Evolutionary conservation across 2,888 invertebrate species (phyloP), one percentile per base, ranked within the genome.

Genomic region (Patella ulyssiponensis): DNA sequence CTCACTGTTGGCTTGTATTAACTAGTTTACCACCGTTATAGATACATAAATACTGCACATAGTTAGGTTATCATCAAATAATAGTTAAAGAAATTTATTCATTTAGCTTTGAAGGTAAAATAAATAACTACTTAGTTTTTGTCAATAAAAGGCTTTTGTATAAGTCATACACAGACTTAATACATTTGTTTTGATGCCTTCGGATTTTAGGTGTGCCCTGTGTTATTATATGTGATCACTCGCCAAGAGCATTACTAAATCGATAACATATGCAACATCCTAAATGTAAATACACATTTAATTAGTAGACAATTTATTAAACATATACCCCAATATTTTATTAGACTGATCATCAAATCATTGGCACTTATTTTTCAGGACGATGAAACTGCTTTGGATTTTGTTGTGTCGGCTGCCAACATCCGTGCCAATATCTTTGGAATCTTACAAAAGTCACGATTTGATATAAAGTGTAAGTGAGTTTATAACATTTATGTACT

Each of bases 371-470:
- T 77, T 80, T 79, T 86, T 53, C 81, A 93, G 93, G 99, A 99
- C 91, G 98, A 99, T 89, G 95, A 95, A 87, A 93, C 94, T 79
- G 95, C 96, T 0, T 96, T 99, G 96, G 96, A 99, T 92, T 99
- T 99, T 92, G 99, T 99, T 1, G 96, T 98, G 0, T 95, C 97
- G 0, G 97, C 97, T 91, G 95, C 99, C 0, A 99, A 99, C 91
- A 95, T 99, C 77, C 94, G 99, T 69, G 95, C 97, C 0, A 93
- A 95, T 87, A 95, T 98, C 86, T 99, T 98, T 92, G 95, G 95
- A 77, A 99, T 99, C 90, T 92, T 94, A 1, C 94, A 94, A 78
- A 97, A 98, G 89, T 96, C 96, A 0, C 94, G 96, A 72, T 99
- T 99, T 91, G 97, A 98, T 88, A 95, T 98, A 17, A 99, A 99